Evolutionary conservation across 2,888 invertebrate genomes (phyloP).

Genomic region (Diabrotica balteata): DNA sequence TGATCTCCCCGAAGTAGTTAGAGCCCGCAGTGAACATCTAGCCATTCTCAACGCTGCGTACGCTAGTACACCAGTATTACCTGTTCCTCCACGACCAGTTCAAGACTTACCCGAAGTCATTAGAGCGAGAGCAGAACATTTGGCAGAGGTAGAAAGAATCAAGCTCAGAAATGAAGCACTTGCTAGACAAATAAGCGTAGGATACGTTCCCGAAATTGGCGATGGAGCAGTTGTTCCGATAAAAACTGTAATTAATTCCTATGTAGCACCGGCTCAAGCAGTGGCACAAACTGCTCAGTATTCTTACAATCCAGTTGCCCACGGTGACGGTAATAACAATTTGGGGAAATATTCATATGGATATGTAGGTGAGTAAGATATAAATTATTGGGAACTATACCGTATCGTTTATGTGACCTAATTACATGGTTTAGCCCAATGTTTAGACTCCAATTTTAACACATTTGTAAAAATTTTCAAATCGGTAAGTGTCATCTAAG

Average conservation of each 20-base stretch:
- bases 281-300: conserved; percentile 44
- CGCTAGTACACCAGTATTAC: conserved; percentile 41
- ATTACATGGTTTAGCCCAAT: too few species aligned
- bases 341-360: conserved; percentile 68
- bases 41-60: conserved; percentile 52
- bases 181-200: conserved; percentile 43
- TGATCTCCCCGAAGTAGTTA: conserved; percentile 55
- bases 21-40: conserved; percentile 53
- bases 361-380: conserved; percentile 59
- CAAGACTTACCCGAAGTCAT: conserved; percentile 56
- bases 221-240: conserved; percentile 37
- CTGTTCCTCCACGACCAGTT: conserved; percentile 55
- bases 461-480: too few species aligned
- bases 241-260: conserved; percentile 25
- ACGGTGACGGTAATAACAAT: conserved; percentile 56
- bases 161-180: conserved; percentile 49
- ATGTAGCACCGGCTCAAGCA: conserved; percentile 23
- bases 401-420: too few species aligned
- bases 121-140: conserved; percentile 53
- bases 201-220: conserved; percentile 43
- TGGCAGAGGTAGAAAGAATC: conserved; percentile 52
- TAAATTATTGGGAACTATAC: background rate
- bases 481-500: too few species aligned
- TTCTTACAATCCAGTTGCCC: conserved; percentile 41
- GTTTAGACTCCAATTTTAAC: too few species aligned